Evolutionary conservation across 2,113 vertebrate genomes (phyloP).

Genomic region (Archocentrus centrarchus): DNA sequence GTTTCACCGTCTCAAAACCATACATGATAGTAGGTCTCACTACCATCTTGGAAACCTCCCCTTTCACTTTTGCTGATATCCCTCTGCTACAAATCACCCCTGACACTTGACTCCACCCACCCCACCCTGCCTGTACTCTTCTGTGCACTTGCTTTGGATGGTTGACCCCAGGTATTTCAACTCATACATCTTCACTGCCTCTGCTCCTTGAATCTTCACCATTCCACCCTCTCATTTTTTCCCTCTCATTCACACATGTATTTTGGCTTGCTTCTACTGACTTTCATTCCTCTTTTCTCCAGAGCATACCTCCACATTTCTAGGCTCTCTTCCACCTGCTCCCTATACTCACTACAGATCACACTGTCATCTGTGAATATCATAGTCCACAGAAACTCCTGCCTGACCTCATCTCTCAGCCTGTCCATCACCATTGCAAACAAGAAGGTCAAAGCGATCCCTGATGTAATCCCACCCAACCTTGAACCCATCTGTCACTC

Average conservation of each 20-base stretch:
- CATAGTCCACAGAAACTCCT: too few species aligned
- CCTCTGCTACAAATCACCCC: too few species aligned
- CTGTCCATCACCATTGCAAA: neutral
- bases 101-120: neutral
- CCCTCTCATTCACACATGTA: neutral
- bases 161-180: neutral
- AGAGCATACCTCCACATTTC: too few species aligned
- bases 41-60: neutral
- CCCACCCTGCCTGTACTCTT: neutral
- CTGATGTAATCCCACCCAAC: neutral
- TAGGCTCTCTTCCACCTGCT: too few species aligned
- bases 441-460: neutral
- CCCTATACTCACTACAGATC: too few species aligned
- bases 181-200: neutral
- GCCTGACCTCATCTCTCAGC: too few species aligned
- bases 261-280: neutral
- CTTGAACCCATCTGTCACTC: neutral
- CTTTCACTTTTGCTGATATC: neutral
- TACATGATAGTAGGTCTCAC: neutral
- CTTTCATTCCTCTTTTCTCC: neutral
- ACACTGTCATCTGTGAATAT: too few species aligned
- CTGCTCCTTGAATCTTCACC: neutral
- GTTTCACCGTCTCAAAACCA: neutral
- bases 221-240: neutral
- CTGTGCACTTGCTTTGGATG: neutral